Percentiles rank a stretch among this genome's conserved stretches.
These are phyloP conservation scores for Pseudomyrmex sp. DNA, from an alignment of 1,140 invertebrate genomes.

Conservation along the genomic window DNA sequence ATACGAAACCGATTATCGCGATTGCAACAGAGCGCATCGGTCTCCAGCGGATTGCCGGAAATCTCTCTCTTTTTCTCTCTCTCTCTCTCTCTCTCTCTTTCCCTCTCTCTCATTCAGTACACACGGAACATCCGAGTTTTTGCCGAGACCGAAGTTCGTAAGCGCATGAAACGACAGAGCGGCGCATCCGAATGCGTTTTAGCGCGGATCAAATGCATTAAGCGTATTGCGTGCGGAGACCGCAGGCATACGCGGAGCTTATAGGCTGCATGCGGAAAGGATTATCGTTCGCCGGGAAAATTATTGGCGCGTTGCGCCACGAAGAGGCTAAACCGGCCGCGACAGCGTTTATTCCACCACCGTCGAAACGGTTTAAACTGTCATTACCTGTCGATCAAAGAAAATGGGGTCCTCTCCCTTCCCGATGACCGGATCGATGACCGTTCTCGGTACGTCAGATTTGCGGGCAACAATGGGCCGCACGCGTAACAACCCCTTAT, in stretches of 20 bases:
- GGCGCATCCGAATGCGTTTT: slow-evolving; percentile 79
- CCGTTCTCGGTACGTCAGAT: slow-evolving; percentile 81
- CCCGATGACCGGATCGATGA: slow-evolving; percentile 73
- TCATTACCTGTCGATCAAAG: slow-evolving; percentile 82
- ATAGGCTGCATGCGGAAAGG: slow-evolving; percentile 79
- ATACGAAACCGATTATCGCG: slow-evolving; percentile 54
- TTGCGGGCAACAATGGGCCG: slow-evolving; percentile 78
- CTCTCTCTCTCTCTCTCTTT: background rate
- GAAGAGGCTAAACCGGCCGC: slow-evolving; percentile 64
- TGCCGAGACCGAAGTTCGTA: slow-evolving; percentile 64
- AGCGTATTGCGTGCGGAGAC: slow-evolving; percentile 67
- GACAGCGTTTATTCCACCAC: slow-evolving; percentile 67
- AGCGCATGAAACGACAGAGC: slow-evolving; percentile 75
- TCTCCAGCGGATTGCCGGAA: slow-evolving; percentile 21
- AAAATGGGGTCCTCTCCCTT: slow-evolving; percentile 61
- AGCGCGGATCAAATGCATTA: slow-evolving; percentile 81
- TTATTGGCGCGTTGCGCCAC: slow-evolving; percentile 61
- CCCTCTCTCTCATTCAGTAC: background rate
- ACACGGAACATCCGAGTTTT: slow-evolving; percentile 39
- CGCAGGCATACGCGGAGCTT: slow-evolving; percentile 75
- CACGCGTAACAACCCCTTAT: slow-evolving; percentile 71
- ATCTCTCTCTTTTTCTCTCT: background rate
- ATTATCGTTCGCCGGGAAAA: slow-evolving; percentile 70
- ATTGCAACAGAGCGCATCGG: slow-evolving; percentile 29
- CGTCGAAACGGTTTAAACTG: slow-evolving; percentile 77